Percentiles rank a stretch among this genome's conserved stretches.
phyloP scores from a whole-genome alignment of 2,113 vertebrate genomes.

The Tragelaphus strepsiceros region DNA sequence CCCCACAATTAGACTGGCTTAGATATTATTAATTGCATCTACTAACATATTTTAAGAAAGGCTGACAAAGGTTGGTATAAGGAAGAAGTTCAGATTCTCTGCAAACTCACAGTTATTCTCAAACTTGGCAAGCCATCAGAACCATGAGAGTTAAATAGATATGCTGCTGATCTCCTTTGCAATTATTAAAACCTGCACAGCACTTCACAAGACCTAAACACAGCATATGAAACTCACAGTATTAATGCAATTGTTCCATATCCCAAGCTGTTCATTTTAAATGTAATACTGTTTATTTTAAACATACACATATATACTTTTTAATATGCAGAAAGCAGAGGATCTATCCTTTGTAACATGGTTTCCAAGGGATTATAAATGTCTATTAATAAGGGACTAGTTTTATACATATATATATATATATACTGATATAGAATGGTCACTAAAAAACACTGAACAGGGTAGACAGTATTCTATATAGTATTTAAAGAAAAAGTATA shows the following conservation, averaged over 20 bases:
- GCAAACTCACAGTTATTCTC: background rate
- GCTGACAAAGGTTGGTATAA: background rate
- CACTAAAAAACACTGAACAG: background rate
- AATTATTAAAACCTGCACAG: background rate
- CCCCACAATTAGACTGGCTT: background rate
- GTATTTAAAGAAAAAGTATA: background rate
- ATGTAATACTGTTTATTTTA: background rate
- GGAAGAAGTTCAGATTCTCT: background rate
- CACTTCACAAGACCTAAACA: background rate
- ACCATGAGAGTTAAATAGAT: background rate
- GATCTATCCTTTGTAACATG: background rate
- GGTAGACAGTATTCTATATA: background rate
- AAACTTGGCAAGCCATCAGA: background rate
- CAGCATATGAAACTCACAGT: background rate
- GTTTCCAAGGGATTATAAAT: background rate
- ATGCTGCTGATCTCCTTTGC: background rate
- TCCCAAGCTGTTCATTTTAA: background rate
- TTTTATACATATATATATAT: background rate
- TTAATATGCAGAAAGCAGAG: background rate
- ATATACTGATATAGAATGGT: background rate
- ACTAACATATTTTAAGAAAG: background rate
- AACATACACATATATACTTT: background rate
- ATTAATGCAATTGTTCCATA: background rate
- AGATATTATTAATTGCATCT: background rate
- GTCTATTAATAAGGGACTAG: background rate